Percentiles rank a stretch among this genome's conserved stretches.
phyloP scores from a whole-genome alignment of 64 coral and sea anemone species.

The Platygyra sinensis region DNA sequence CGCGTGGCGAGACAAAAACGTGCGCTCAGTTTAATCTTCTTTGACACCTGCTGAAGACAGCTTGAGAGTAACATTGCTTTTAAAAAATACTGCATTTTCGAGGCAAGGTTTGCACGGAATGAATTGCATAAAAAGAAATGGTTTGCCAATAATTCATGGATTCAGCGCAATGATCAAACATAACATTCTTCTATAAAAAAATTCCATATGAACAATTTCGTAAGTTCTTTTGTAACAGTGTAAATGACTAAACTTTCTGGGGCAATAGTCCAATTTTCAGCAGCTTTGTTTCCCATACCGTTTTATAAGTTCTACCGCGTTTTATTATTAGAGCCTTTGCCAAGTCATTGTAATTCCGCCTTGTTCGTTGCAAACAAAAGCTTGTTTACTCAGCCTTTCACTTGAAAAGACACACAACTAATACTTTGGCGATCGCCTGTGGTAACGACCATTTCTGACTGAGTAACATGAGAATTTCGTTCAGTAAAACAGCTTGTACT shows the following conservation, averaged over 20 bases:
- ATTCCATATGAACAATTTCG: not conserved
- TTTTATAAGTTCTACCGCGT: constrained; percentile 4
- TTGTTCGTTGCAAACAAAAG: constrained; percentile 27
- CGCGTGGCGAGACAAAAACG: constrained; percentile 20
- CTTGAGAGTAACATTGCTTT: constrained; percentile 7
- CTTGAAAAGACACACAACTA: constrained; percentile 23
- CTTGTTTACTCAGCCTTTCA: constrained; percentile 36
- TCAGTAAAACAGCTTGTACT: constrained; percentile 30
- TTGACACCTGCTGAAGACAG: constrained; percentile 20
- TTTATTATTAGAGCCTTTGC: not conserved
- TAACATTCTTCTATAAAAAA: too few species aligned
- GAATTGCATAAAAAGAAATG: not conserved
- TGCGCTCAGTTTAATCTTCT: constrained; percentile 9
- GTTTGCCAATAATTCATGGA: not conserved
- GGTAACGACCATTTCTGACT: not conserved
- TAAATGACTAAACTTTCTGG: not conserved
- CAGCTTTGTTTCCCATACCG: constrained; percentile 36
- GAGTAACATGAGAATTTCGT: constrained; percentile 45
- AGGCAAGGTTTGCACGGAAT: not conserved
- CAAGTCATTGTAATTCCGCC: constrained; percentile 29
- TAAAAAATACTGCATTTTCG: not conserved
- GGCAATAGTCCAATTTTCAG: not conserved
- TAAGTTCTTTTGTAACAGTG: not conserved
- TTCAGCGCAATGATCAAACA: not conserved
- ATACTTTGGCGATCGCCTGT: constrained; percentile 29